These are phyloP conservation scores for Onthophagus taurus DNA, from an alignment of 1,140 invertebrate species.

Conservation along the genomic window DNA sequence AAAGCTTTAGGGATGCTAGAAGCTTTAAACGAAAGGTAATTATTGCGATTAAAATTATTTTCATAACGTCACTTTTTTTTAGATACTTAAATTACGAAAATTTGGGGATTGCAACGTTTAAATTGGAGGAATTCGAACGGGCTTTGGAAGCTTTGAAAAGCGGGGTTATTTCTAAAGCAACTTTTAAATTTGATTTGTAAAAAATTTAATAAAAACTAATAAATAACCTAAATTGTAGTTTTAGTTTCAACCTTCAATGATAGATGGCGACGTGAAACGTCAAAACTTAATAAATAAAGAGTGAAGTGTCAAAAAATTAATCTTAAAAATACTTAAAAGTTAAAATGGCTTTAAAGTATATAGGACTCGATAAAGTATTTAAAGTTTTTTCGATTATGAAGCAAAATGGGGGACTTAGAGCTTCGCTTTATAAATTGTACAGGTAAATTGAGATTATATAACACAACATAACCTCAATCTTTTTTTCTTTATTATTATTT, in stretches of 20 bases:
- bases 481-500: conserved; percentile 16
- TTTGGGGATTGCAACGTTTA: conserved; percentile 51
- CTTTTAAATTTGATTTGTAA: conserved; percentile 61
- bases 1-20: conserved; percentile 50
- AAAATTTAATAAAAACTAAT: too few relatives aligned
- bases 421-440: conserved; percentile 60
- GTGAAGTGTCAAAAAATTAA: too few relatives aligned
- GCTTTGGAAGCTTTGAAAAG: conserved; percentile 47
- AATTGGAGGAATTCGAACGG: conserved; percentile 46
- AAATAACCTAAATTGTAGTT: too few relatives aligned
- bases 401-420: conserved; percentile 67
- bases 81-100: conserved; percentile 52
- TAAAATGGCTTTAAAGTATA: conserved; percentile 38
- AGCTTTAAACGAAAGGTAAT: conserved; percentile 47
- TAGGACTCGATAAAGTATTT: conserved; percentile 64
- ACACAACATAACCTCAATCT: conserved; percentile 32
- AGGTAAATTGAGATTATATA: conserved; percentile 47
- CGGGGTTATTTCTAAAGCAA: conserved; percentile 52
- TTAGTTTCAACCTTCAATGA: too few relatives aligned
- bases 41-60: background rate
- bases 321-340: too few relatives aligned
- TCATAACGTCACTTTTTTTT: conserved; percentile 6
- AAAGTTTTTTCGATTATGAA: conserved; percentile 59
- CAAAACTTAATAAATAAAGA: too few relatives aligned
- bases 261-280: too few relatives aligned